Percentiles rank a stretch among this genome's conserved stretches.
Evolutionary conservation across 2,113 vertebrate genomes (phyloP).

Genomic region (Callospermophilus lateralis): DNA sequence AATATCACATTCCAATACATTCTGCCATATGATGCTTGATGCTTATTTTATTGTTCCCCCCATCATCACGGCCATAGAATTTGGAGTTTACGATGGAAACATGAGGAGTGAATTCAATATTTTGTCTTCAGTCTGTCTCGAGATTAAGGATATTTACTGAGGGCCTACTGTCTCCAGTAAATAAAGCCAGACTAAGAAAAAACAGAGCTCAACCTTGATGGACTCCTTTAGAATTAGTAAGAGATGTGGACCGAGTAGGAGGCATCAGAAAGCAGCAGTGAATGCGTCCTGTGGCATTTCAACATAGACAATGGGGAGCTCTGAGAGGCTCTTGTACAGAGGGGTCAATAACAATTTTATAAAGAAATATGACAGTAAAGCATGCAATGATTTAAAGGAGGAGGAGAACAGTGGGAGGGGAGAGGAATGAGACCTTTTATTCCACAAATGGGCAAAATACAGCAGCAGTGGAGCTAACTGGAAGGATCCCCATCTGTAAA

Average conservation of each 20-base stretch:
- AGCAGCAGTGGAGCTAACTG: neutral
- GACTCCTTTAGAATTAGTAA: slow-evolving; percentile 48
- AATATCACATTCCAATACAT: slow-evolving; percentile 72
- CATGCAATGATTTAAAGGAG: neutral
- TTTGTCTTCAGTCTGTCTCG: slow-evolving; percentile 65
- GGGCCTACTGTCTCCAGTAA: slow-evolving; percentile 59
- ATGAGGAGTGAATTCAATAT: slow-evolving; percentile 67
- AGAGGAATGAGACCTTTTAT: neutral
- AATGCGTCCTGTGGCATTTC: neutral
- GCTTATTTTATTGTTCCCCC: slow-evolving; percentile 71
- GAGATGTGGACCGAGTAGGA: neutral
- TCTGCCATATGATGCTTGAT: slow-evolving; percentile 51
- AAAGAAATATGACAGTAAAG: neutral
- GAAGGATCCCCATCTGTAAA: neutral
- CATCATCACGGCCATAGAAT: slow-evolving; percentile 53
- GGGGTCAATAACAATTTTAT: neutral
- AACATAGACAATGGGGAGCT: neutral
- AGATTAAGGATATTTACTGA: slow-evolving; percentile 72
- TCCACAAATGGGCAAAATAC: neutral
- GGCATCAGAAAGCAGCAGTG: neutral
- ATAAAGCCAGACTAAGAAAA: slow-evolving; percentile 56
- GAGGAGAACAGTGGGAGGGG: neutral
- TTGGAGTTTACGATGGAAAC: slow-evolving; percentile 32
- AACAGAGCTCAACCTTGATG: neutral
- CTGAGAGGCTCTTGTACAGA: neutral